Conservation (phyloP, 1,140 invertebrate genomes). For the Eriosoma lanigerum region DNA sequence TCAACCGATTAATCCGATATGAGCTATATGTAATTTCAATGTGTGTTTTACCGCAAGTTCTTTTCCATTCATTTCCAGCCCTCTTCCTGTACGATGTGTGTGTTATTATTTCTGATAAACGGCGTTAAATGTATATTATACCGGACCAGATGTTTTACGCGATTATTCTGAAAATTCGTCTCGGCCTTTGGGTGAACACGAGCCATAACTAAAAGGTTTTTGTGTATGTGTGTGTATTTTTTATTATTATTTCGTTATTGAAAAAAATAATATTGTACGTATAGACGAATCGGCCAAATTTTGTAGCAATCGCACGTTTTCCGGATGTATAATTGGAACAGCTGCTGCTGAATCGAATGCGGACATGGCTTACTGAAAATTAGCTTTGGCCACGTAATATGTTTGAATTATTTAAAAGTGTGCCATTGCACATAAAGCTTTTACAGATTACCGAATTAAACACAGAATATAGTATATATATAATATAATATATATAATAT, state of each 20-base stretch:
- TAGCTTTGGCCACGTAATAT: conserved; percentile 13
- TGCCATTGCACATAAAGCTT: background rate
- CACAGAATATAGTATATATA: background rate
- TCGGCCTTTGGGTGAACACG: conserved; percentile 48
- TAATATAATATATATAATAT: no score
- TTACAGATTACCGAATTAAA: background rate
- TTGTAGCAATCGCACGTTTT: conserved; percentile 36
- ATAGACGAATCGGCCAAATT: conserved; percentile 26
- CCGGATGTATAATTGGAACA: conserved; percentile 29
- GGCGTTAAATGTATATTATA: conserved; percentile 24
- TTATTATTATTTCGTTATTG: conserved; percentile 12
- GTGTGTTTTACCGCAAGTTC: conserved; percentile 33
- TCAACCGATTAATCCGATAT: conserved; percentile 18
- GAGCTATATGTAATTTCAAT: background rate
- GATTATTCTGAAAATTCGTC: conserved; percentile 44
- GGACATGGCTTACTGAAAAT: conserved; percentile 23
- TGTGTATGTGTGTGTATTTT: conserved; percentile 3
- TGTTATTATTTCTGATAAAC: conserved; percentile 44
- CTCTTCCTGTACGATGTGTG: background rate
- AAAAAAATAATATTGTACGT: background rate
- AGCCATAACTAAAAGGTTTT: conserved; percentile 51
- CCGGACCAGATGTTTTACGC: conserved; percentile 45
- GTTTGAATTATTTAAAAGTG: conserved; percentile 29
- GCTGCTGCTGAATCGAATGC: conserved; percentile 33
- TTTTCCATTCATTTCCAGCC: conserved; percentile 2